phyloP scores from a whole-genome alignment of 2,113 vertebrate species.

The Odocoileus virginianus region DNA sequence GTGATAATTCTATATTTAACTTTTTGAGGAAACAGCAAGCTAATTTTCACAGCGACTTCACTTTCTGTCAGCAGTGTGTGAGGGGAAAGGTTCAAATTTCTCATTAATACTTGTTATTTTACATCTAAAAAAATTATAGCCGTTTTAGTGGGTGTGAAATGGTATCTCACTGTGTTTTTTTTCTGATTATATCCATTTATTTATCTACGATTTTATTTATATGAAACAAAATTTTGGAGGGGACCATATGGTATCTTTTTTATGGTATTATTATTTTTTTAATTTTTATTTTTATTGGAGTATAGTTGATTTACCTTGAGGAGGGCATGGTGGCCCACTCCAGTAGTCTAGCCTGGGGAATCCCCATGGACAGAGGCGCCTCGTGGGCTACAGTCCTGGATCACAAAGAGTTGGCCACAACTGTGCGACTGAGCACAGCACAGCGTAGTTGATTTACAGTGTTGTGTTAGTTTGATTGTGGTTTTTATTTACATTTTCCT shows the following conservation, averaged over 20 bases:
- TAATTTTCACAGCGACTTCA: background rate
- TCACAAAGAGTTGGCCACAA: background rate
- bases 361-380: background rate
- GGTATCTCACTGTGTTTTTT: background rate
- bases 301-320: background rate
- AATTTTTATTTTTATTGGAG: background rate
- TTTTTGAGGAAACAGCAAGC: background rate
- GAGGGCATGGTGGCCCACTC: background rate
- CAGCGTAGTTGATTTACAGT: background rate
- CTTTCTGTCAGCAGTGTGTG: background rate
- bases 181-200: background rate
- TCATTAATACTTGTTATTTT: background rate
- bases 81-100: background rate
- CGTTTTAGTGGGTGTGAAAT: background rate
- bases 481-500: conserved; percentile 21
- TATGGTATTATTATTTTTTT: background rate
- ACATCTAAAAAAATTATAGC: background rate
- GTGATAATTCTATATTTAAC: background rate
- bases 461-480: background rate
- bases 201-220: background rate
- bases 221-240: background rate
- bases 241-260: background rate
- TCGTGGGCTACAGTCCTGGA: background rate
- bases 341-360: background rate
- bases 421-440: background rate